Conservation (phyloP, 2,888 invertebrate species). For the Escarpia spicata region DNA sequence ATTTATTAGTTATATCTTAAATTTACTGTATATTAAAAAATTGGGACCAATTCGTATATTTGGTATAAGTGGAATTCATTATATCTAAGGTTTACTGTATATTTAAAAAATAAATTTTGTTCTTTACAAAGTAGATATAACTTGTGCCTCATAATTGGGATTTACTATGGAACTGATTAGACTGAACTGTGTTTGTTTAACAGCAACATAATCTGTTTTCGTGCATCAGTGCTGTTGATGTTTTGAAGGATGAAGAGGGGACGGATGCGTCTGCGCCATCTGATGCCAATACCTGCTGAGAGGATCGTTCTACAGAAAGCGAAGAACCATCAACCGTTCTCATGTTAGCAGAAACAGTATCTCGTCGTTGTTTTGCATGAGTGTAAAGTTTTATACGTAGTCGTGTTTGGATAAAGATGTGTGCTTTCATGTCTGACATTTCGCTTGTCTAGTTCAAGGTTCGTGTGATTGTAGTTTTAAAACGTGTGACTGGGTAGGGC, state of each 20-base stretch:
- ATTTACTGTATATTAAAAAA: too few relatives aligned
- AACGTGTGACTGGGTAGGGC: background rate
- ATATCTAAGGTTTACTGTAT: too few relatives aligned
- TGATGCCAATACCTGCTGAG: background rate
- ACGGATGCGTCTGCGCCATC: background rate
- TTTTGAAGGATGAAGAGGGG: background rate
- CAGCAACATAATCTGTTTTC: background rate
- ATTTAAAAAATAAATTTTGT: too few relatives aligned
- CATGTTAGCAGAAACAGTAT: background rate
- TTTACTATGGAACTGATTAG: too few relatives aligned
- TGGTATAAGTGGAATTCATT: too few relatives aligned
- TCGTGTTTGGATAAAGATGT: background rate
- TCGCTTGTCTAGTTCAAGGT: background rate
- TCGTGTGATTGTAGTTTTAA: slow-evolving; percentile 13
- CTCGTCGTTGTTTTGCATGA: background rate
- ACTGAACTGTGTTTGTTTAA: background rate
- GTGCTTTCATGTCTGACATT: background rate
- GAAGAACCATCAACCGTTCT: background rate
- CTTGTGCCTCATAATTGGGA: too few relatives aligned
- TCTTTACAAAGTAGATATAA: too few relatives aligned
- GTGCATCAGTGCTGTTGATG: background rate
- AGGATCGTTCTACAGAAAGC: background rate
- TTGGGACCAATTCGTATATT: too few relatives aligned
- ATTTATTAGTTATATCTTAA: too few relatives aligned
- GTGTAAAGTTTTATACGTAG: background rate